Conservation (phyloP, 2,113 vertebrate species). For the Rhinoderma darwinii region DNA sequence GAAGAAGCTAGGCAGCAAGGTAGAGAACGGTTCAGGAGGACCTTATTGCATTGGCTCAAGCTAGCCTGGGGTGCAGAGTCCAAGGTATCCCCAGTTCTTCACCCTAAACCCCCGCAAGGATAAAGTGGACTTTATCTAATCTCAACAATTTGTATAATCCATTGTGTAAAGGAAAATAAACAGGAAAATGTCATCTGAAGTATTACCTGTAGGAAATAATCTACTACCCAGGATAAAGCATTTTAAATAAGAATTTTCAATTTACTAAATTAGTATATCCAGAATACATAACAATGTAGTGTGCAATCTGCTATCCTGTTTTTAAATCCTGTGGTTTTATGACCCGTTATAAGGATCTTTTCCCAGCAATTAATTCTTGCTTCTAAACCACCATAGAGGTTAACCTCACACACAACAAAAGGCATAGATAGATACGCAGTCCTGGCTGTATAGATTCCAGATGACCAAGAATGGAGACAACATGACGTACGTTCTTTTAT, state of each 20-base stretch:
- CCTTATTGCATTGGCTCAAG: too few species aligned
- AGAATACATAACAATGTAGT: not conserved
- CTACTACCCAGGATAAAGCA: not conserved
- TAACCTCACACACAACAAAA: conserved; percentile 43
- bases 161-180: not conserved
- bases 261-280: not conserved
- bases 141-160: not conserved
- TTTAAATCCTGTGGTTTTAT: conserved; percentile 44
- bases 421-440: conserved; percentile 1
- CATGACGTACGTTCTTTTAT: not conserved
- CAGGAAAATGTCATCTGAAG: not conserved
- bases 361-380: conserved; percentile 17
- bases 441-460: not conserved
- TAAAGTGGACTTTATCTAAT: too few species aligned
- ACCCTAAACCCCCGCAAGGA: too few species aligned
- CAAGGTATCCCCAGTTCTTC: too few species aligned
- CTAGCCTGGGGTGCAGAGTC: too few species aligned
- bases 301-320: conserved; percentile 25
- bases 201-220: not conserved
- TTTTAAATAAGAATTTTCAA: not conserved
- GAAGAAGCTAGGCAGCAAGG: too few species aligned
- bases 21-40: too few species aligned
- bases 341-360: conserved; percentile 1
- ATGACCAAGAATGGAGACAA: conserved; percentile 20
- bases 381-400: conserved; percentile 37